phyloP scores from a whole-genome alignment of 23 tunicate genomes.

The Clavelina lepadiformis region DNA sequence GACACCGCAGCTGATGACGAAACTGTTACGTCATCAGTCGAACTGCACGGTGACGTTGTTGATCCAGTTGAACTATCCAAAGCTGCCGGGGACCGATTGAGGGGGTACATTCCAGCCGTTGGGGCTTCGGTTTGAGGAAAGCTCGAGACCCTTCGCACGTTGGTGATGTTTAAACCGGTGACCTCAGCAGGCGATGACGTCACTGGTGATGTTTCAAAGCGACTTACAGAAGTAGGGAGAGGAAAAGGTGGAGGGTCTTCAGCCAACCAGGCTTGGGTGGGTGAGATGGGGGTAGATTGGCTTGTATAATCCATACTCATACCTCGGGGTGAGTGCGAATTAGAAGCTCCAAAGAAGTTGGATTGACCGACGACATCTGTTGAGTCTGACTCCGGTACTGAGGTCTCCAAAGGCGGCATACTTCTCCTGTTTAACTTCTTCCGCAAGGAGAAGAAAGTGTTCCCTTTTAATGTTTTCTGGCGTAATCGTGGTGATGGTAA shows the following conservation, averaged over 20 bases:
- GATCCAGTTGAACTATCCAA: background rate
- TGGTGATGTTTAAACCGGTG: slow-evolving; percentile 2
- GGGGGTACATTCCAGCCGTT: background rate
- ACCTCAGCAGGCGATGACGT: background rate
- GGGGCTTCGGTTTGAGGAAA: slow-evolving; percentile 26
- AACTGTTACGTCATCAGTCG: slow-evolving; percentile 5
- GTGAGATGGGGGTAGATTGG: background rate
- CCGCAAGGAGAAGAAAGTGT: slow-evolving; percentile 6
- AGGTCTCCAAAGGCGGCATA: slow-evolving; percentile 23
- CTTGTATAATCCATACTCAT: background rate
- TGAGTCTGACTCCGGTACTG: too few relatives aligned
- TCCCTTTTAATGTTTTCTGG: background rate
- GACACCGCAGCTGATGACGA: slow-evolving; percentile 5
- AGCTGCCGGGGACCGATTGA: background rate
- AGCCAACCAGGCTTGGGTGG: background rate
- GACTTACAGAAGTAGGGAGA: background rate
- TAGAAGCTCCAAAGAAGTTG: too few relatives aligned
- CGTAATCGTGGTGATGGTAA: too few relatives aligned
- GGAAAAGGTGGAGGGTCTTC: slow-evolving; percentile 6
- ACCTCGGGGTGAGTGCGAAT: background rate
- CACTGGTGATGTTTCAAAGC: background rate
- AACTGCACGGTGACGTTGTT: slow-evolving; percentile 1
- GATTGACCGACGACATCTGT: too few relatives aligned
- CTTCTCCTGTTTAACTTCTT: slow-evolving; percentile 45
- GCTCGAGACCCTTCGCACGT: slow-evolving; percentile 31